Evolutionary conservation across 1,140 invertebrate genomes (phyloP).

Genomic region (Fopius arisanus): DNA sequence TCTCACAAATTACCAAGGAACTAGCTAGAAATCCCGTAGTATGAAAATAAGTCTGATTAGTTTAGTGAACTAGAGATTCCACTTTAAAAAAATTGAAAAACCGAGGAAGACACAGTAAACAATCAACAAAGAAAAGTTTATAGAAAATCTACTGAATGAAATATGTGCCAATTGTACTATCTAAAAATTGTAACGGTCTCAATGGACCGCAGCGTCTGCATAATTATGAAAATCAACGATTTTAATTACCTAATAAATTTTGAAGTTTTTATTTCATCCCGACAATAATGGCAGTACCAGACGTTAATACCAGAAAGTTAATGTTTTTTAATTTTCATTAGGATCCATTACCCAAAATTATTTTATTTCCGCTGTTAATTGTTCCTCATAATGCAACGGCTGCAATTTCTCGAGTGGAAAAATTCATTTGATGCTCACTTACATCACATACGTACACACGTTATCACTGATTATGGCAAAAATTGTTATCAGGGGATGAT

Average conservation of each 20-base stretch:
- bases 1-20: too few species aligned
- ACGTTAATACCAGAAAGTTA: too few species aligned
- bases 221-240: neutral
- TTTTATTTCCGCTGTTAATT: neutral
- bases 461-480: neutral
- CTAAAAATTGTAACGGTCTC: neutral
- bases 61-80: neutral
- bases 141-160: neutral
- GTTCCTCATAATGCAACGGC: neutral
- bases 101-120: neutral
- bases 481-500: neutral
- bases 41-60: slow-evolving; percentile 9
- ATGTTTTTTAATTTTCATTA: too few species aligned
- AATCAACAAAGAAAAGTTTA: neutral
- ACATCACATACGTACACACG: too few species aligned
- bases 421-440: neutral
- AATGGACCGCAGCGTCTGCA: neutral
- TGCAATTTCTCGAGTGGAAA: neutral
- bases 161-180: neutral
- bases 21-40: neutral
- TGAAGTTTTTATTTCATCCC: neutral
- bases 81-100: neutral
- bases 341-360: too few species aligned
- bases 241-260: neutral
- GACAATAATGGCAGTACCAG: too few species aligned